These are phyloP conservation scores for Hemiscyllium ocellatum DNA, from an alignment of 2,113 vertebrate genomes.

Conservation along the genomic window DNA sequence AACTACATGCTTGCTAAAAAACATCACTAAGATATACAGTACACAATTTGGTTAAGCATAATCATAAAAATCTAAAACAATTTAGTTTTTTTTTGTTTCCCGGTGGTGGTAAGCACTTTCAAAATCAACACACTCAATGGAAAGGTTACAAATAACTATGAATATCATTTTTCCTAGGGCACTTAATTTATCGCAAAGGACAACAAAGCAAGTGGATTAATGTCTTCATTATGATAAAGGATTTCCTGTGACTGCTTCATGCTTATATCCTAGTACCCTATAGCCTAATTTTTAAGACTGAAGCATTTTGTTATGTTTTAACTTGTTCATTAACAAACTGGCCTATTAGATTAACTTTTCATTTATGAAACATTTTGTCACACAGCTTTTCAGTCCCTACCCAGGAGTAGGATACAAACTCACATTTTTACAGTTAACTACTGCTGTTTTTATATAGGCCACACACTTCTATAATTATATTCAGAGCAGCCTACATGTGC, in stretches of 20 bases:
- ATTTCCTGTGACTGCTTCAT: not conserved
- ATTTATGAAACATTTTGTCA: not conserved
- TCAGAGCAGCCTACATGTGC: not conserved
- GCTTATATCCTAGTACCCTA: too few species aligned
- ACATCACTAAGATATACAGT: not conserved
- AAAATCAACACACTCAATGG: not conserved
- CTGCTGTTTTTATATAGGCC: not conserved
- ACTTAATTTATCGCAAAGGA: not conserved
- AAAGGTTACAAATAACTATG: not conserved
- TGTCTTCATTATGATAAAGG: not conserved
- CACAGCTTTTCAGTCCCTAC: not conserved
- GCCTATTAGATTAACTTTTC: not conserved
- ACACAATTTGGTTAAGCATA: not conserved
- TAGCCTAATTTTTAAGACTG: not conserved
- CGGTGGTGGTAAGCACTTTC: not conserved
- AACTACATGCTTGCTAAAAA: not conserved
- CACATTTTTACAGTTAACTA: not conserved
- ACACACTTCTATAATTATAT: not conserved
- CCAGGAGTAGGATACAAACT: not conserved
- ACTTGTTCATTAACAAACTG: not conserved
- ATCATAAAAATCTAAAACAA: not conserved
- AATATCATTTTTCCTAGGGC: not conserved
- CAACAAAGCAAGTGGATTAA: not conserved
- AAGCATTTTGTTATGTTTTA: not conserved
- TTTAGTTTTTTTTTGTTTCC: not conserved